A percentile compares a stretch with the other conserved stretches of the same genome.
Conservation (phyloP, 2,888 invertebrate species). For the Chouioia cunea region DNA sequence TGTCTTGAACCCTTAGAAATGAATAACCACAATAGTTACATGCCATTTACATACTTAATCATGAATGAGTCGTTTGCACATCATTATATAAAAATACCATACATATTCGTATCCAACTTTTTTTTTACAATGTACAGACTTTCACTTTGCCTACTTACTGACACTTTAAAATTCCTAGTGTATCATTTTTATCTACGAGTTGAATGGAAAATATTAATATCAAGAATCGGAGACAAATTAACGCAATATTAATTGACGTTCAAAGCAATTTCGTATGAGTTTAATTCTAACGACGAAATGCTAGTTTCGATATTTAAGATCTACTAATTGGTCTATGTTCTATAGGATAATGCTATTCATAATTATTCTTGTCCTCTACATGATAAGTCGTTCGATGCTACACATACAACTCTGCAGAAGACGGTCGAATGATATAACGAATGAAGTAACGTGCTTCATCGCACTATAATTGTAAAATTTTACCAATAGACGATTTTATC, state of each 20-base stretch:
- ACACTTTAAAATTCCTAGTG: constrained; percentile 27
- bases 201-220: constrained; percentile 9
- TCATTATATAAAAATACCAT: constrained; percentile 48
- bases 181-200: constrained; percentile 8
- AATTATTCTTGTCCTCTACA: too few relatives aligned
- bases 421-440: background rate
- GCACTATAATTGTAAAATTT: background rate
- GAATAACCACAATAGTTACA: constrained; percentile 27
- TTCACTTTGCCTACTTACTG: constrained; percentile 38
- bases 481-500: background rate
- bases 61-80: constrained; percentile 42
- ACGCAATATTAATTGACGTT: constrained; percentile 23
- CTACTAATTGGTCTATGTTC: constrained; percentile 23
- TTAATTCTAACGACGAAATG: background rate
- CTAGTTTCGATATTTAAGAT: constrained; percentile 21
- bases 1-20: constrained; percentile 29
- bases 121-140: constrained; percentile 48
- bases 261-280: constrained; percentile 31
- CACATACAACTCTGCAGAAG: too few relatives aligned
- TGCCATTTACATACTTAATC: constrained; percentile 34
- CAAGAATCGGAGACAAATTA: constrained; percentile 1
- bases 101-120: constrained; percentile 43
- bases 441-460: constrained; percentile 32
- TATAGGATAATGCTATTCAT: constrained; percentile 18
- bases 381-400: too few relatives aligned